phyloP scores from a whole-genome alignment of 1,140 invertebrate genomes.

The Calosoma granatense region DNA sequence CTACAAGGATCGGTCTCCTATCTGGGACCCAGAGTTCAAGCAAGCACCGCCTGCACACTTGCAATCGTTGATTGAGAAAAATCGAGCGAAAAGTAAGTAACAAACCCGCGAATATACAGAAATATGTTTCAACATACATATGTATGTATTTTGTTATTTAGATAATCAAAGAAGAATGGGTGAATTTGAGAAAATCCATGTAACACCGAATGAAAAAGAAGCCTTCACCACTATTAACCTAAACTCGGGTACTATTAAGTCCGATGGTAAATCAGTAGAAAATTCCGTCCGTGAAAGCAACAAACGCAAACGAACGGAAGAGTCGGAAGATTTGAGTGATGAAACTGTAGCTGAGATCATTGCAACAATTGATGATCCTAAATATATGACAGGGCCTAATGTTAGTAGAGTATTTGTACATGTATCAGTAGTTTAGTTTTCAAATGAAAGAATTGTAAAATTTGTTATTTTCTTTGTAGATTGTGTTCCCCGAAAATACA shows the following conservation, averaged over 20 bases:
- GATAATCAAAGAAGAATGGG: conserved; percentile 28
- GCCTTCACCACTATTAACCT: conserved; percentile 58
- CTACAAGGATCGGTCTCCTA: conserved; percentile 74
- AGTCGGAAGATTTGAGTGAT: conserved; percentile 50
- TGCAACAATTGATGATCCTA: conserved; percentile 64
- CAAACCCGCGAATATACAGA: no score
- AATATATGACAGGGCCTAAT: conserved; percentile 73
- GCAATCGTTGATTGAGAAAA: conserved; percentile 27
- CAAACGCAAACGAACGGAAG: conserved; percentile 32
- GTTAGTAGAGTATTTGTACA: conserved; percentile 35
- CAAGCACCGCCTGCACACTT: conserved; percentile 58
- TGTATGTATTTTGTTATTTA: not conserved
- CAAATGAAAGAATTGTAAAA: not conserved
- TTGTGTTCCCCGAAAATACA: conserved; percentile 71
- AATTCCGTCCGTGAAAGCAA: conserved; percentile 22
- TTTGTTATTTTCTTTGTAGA: conserved; percentile 26
- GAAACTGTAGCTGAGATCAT: conserved; percentile 66
- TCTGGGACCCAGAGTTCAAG: conserved; percentile 87
- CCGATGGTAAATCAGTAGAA: conserved; percentile 16
- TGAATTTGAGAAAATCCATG: conserved; percentile 55
- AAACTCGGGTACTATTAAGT: conserved; percentile 42
- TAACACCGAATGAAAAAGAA: conserved; percentile 50
- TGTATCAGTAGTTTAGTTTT: conserved; percentile 1
- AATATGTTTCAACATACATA: no score
- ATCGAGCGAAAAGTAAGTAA: conserved; percentile 19